Evolutionary conservation across 2,888 invertebrate species (phyloP), one percentile per base, ranked within the genome.

Genomic region (Perdita meconis): DNA sequence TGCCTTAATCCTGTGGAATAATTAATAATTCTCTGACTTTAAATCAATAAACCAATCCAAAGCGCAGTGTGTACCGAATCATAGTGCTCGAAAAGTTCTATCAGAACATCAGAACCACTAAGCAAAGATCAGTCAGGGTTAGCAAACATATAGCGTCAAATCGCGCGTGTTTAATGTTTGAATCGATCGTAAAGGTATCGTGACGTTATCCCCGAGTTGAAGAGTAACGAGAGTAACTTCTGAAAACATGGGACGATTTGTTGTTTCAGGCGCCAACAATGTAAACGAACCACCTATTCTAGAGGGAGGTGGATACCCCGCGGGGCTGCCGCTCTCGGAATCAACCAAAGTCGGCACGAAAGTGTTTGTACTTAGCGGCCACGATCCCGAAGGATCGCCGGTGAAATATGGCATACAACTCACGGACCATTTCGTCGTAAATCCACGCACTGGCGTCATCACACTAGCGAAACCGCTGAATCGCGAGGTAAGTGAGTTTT

Each of bases 341-440:
- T 95, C 95, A 89, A 96, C 96, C 8, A 94, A 96, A 1, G 95
- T 97, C 4, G 97, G 97, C 0, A 94, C 95, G 5, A 93, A 95
- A 1, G 96, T 98, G n/a, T 97, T 96, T 92, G 95, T 93, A 13
- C 93, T 98, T 63, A 95, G 96, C 89, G 97, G 96, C 6, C 94
- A 94, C 44, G 97, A 98, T 93, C 97, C 97, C 0, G 97, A 97
- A 90, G 95, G 95, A 55, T 94, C 96, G 38, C 94, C 95, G 44
- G 95, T 97, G 73, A 94, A 94, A 86, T 95, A 93, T 90, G 96
- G 96, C 61, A 94, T 97, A 71, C 94, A 95, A 78, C 97, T 97
- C 30, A 97, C 97, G 2, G 97, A 97, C 91, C 95, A 96, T 89
- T 96, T 98, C 87, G 93, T 94, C 77, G 97, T 97, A 10, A 94